Evolutionary conservation across 2,797 vertebrate genomes (phyloP).

Genomic region (Graptemys geographica): DNA sequence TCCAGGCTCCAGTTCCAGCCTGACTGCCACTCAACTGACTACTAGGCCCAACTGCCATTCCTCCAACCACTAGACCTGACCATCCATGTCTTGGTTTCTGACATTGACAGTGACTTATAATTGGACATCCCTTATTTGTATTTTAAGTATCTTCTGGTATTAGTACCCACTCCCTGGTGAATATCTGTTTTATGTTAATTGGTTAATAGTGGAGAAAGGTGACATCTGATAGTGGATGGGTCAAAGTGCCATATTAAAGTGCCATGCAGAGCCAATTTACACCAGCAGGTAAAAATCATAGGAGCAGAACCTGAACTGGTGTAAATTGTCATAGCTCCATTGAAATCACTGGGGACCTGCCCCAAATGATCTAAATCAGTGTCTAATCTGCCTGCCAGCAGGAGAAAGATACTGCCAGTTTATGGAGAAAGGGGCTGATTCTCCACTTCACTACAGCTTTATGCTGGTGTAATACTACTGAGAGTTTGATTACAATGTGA

Average conservation of each 20-base stretch:
- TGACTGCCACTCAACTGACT: too few species aligned
- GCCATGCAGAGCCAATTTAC: neutral
- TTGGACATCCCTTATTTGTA: neutral
- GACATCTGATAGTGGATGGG: conserved; percentile 5
- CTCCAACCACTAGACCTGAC: too few species aligned
- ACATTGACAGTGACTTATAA: neutral
- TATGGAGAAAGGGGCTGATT: neutral
- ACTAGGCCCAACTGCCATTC: too few species aligned
- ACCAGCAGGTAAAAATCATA: neutral
- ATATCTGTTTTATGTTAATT: conserved; percentile 33
- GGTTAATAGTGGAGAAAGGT: conserved; percentile 17
- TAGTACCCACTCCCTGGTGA: neutral
- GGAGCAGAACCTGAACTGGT: conserved; percentile 6
- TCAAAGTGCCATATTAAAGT: neutral
- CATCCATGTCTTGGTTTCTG: too few species aligned
- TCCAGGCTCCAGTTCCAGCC: too few species aligned
- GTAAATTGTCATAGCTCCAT: neutral
- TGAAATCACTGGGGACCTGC: neutral
- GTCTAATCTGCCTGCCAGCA: neutral
- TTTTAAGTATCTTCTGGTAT: neutral
- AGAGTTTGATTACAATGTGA: neutral
- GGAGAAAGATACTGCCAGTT: neutral
- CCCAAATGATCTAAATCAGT: neutral
- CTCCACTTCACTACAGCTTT: neutral
- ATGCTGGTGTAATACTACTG: accelerated